Percentiles rank a stretch among this genome's conserved stretches.
These are phyloP conservation scores for Gastracanthus pulcherrimus DNA, from an alignment of 2,888 invertebrate genomes.

Conservation along the genomic window DNA sequence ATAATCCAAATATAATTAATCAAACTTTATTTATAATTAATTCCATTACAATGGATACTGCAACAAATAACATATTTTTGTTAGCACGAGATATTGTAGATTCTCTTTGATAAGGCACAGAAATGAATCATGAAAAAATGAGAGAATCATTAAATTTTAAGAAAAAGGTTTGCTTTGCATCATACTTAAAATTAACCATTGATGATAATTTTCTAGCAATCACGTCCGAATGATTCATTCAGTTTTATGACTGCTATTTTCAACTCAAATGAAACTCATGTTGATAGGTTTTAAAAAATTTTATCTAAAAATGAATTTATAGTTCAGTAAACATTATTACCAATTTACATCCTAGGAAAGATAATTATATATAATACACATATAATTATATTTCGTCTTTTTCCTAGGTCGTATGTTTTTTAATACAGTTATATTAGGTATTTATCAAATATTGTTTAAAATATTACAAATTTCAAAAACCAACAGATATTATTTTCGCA, in stretches of 20 bases:
- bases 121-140: slow-evolving; percentile 53
- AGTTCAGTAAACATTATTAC: slow-evolving; percentile 51
- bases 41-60: slow-evolving; percentile 49
- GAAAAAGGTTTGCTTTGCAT: slow-evolving; percentile 37
- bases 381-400: slow-evolving; percentile 35
- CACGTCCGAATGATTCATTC: slow-evolving; percentile 27
- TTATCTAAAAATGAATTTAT: slow-evolving; percentile 49
- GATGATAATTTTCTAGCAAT: slow-evolving; percentile 24
- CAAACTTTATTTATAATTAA: slow-evolving; percentile 49
- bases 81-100: slow-evolving; percentile 30
- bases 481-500: slow-evolving; percentile 57
- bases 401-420: slow-evolving; percentile 34
- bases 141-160: slow-evolving; percentile 50
- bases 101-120: slow-evolving; percentile 47
- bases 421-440: slow-evolving; percentile 49
- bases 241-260: slow-evolving; percentile 32
- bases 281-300: slow-evolving; percentile 46
- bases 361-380: slow-evolving; percentile 45
- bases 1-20: slow-evolving; percentile 42
- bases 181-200: slow-evolving; percentile 36
- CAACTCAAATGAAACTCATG: slow-evolving; percentile 42
- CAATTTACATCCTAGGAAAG: slow-evolving; percentile 48
- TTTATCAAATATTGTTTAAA: slow-evolving; percentile 57
- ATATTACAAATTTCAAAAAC: slow-evolving; percentile 56
- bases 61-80: slow-evolving; percentile 46